Percentiles rank a stretch among this genome's conserved stretches.
These are phyloP conservation scores for Cyanoderma ruficeps DNA, from an alignment of 2,113 vertebrate genomes.

Conservation along the genomic window DNA sequence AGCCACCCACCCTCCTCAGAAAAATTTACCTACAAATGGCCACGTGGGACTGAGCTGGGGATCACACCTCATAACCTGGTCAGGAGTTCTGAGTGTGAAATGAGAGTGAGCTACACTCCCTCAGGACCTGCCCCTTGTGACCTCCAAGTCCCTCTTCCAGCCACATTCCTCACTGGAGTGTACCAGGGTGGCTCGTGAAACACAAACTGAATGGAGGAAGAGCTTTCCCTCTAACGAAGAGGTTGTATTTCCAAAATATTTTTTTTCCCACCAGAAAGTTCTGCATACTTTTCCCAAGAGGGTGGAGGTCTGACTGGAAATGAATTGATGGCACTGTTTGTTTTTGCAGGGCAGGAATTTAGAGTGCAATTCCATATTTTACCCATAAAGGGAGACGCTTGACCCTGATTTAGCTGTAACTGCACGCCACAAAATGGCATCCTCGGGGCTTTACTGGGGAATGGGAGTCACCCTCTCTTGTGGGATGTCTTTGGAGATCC, in stretches of 20 bases:
- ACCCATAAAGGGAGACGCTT: slow-evolving; percentile 25
- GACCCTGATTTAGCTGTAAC: background rate
- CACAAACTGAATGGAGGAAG: slow-evolving; percentile 26
- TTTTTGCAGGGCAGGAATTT: slow-evolving; percentile 64
- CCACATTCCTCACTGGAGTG: slow-evolving; percentile 4
- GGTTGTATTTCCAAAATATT: slow-evolving; percentile 38
- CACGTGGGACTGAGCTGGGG: background rate
- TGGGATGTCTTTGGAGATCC: slow-evolving; percentile 25
- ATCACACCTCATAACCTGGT: background rate
- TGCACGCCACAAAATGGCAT: background rate
- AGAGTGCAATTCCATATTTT: slow-evolving; percentile 42
- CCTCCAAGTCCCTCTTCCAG: background rate
- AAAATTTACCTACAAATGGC: background rate
- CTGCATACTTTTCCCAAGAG: slow-evolving; percentile 48
- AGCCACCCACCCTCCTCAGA: background rate
- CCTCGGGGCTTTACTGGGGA: background rate
- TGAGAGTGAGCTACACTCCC: background rate
- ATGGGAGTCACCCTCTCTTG: background rate
- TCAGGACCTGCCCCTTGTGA: background rate
- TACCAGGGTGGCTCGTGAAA: slow-evolving; percentile 15
- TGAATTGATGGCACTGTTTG: slow-evolving; percentile 59
- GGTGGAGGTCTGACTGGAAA: slow-evolving; percentile 56
- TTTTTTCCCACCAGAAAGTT: slow-evolving; percentile 73
- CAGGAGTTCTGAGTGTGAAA: background rate
- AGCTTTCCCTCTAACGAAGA: slow-evolving; percentile 19